Evolutionary conservation across 2,113 vertebrate genomes (phyloP).

Genomic region (Callipepla californica): DNA sequence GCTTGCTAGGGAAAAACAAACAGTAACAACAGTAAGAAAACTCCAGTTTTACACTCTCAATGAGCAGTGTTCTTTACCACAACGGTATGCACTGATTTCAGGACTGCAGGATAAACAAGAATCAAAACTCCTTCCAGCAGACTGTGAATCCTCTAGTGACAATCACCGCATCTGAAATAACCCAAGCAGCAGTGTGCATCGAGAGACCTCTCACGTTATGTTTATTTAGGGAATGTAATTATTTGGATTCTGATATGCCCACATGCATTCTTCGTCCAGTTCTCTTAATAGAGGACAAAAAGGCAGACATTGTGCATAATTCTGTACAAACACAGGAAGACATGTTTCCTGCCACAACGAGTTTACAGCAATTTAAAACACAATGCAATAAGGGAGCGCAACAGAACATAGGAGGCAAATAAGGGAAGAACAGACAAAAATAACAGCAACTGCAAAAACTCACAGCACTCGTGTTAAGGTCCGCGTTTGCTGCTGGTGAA

Average conservation of each 20-base stretch:
- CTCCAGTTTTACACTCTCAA: neutral
- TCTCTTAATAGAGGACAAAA: slow-evolving; percentile 70
- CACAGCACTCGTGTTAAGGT: fast-evolving
- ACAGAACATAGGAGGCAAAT: slow-evolving; percentile 15
- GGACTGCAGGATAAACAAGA: neutral
- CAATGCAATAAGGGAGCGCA: slow-evolving; percentile 58
- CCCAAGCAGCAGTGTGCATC: neutral
- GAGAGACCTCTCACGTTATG: neutral
- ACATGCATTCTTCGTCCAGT: slow-evolving; percentile 40
- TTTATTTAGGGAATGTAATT: slow-evolving; percentile 62
- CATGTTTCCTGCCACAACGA: slow-evolving; percentile 67
- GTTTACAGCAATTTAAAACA: slow-evolving; percentile 70
- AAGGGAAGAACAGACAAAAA: slow-evolving; percentile 50
- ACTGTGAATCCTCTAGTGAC: neutral
- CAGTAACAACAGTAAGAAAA: neutral
- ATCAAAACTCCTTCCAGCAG: neutral
- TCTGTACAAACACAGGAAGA: slow-evolving; percentile 74
- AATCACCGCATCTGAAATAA: neutral
- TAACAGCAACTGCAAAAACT: slow-evolving; percentile 18
- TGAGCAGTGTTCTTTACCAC: neutral
- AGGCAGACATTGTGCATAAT: slow-evolving; percentile 67
- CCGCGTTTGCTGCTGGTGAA: neutral
- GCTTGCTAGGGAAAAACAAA: neutral
- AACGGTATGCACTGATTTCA: neutral
- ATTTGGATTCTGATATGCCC: slow-evolving; percentile 43